Conservation (phyloP, 2,113 vertebrate genomes). For the Benitochromis conjunctus region DNA sequence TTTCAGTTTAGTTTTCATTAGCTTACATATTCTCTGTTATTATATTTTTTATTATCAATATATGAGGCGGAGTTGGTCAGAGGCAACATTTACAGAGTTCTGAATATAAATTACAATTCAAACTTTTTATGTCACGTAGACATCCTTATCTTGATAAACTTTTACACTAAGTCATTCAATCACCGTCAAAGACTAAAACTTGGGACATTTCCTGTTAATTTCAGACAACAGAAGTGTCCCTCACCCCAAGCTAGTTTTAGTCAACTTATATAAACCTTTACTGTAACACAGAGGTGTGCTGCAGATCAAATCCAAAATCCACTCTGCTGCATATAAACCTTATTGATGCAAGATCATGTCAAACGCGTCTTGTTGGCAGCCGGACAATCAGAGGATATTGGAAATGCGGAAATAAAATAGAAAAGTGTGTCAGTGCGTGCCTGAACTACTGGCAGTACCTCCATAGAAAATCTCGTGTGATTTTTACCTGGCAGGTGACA, state of each 20-base stretch:
- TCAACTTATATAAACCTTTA: no score
- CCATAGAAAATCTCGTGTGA: background rate
- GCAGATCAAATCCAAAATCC: background rate
- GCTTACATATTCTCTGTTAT: background rate
- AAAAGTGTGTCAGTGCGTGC: background rate
- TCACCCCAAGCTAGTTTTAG: no score
- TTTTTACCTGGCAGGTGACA: conserved; percentile 73
- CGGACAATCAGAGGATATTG: background rate
- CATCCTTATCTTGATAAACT: background rate
- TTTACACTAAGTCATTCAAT: background rate
- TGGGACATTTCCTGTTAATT: no score
- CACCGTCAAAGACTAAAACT: no score
- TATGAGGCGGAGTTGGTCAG: background rate
- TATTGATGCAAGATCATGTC: background rate
- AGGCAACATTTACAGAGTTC: background rate
- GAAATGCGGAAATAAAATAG: background rate
- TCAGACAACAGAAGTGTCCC: background rate
- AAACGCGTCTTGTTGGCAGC: background rate
- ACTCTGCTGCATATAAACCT: background rate
- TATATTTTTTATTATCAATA: background rate
- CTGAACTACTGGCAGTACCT: background rate
- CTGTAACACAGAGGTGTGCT: no score
- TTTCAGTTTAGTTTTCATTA: background rate
- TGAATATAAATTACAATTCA: background rate
- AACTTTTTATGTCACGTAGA: no score